Percentiles rank a stretch among this genome's conserved stretches.
These are phyloP conservation scores for Rosalia funebris DNA, from an alignment of 2,888 invertebrate species.

Conservation along the genomic window DNA sequence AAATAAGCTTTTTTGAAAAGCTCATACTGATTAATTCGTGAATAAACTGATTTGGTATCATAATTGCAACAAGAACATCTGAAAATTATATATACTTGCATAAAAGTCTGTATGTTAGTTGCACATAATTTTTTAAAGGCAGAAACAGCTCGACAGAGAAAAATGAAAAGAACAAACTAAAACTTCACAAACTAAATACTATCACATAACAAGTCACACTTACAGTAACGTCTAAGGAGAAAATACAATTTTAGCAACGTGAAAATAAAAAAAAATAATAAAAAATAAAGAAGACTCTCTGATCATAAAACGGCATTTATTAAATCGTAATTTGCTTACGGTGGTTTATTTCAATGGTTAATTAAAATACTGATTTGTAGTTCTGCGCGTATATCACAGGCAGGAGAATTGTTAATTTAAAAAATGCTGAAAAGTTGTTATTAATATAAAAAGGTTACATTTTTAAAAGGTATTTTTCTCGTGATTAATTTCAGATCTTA, in stretches of 20 bases:
- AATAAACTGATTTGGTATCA: too few species aligned
- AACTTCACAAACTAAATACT: too few species aligned
- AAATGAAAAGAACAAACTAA: too few species aligned
- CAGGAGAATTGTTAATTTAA: slow-evolving; percentile 49
- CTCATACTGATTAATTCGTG: too few species aligned
- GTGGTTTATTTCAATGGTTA: slow-evolving; percentile 38
- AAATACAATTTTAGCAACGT: slow-evolving; percentile 1
- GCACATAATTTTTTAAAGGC: too few species aligned
- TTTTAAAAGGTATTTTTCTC: not conserved
- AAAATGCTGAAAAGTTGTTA: slow-evolving; percentile 25
- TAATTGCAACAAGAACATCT: too few species aligned
- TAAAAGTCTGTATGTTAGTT: too few species aligned
- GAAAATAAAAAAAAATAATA: slow-evolving; percentile 3
- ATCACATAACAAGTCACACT: slow-evolving; percentile 29
- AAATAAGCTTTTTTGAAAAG: too few species aligned
- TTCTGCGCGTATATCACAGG: slow-evolving; percentile 57
- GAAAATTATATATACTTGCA: too few species aligned
- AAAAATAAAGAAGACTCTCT: slow-evolving; percentile 28
- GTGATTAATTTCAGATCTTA: slow-evolving; percentile 34
- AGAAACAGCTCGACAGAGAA: too few species aligned
- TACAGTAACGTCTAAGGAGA: too few species aligned
- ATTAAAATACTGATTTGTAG: slow-evolving; percentile 58
- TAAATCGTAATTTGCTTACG: slow-evolving; percentile 24
- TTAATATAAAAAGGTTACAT: slow-evolving; percentile 16
- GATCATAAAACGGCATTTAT: slow-evolving; percentile 42